A percentile compares a stretch with the other conserved stretches of the same genome.
These are phyloP conservation scores for Drosophila mettleri DNA, from an alignment of 2,888 invertebrate species.

Conservation along the genomic window DNA sequence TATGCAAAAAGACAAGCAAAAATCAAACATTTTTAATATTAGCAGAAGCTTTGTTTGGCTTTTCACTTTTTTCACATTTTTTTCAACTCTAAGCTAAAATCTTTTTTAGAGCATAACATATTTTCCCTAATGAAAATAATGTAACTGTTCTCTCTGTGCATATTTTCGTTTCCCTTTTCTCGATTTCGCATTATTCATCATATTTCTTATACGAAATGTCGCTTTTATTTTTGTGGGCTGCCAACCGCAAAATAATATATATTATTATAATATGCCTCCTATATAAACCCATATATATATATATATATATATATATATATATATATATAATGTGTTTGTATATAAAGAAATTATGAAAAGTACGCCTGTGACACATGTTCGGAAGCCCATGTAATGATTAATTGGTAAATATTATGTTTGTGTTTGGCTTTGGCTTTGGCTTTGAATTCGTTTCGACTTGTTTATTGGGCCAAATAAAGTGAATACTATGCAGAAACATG, in stretches of 20 bases:
- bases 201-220: not conserved
- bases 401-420: conserved; percentile 40
- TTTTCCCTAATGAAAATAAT: not conserved
- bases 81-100: not conserved
- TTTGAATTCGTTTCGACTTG: conserved; percentile 27
- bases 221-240: conserved; percentile 11
- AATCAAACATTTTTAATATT: not conserved
- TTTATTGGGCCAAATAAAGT: conserved; percentile 57
- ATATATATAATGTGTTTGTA: not conserved
- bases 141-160: not conserved
- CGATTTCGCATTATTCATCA: conserved; percentile 35
- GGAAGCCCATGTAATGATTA: conserved; percentile 49
- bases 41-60: not conserved
- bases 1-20: not conserved
- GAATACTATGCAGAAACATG: not conserved
- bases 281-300: conserved; percentile 15
- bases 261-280: conserved; percentile 15
- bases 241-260: conserved; percentile 38
- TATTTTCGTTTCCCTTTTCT: not conserved
- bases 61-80: not conserved
- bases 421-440: conserved; percentile 30
- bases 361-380: conserved; percentile 40
- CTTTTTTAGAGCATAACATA: conserved; percentile 15
- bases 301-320: not conserved
- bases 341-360: conserved; percentile 26